A percentile compares a stretch with the other conserved stretches of the same genome.
These are phyloP conservation scores for Acrossocheilus fasciatus DNA, from an alignment of 2,797 vertebrate genomes.

Conservation along the genomic window DNA sequence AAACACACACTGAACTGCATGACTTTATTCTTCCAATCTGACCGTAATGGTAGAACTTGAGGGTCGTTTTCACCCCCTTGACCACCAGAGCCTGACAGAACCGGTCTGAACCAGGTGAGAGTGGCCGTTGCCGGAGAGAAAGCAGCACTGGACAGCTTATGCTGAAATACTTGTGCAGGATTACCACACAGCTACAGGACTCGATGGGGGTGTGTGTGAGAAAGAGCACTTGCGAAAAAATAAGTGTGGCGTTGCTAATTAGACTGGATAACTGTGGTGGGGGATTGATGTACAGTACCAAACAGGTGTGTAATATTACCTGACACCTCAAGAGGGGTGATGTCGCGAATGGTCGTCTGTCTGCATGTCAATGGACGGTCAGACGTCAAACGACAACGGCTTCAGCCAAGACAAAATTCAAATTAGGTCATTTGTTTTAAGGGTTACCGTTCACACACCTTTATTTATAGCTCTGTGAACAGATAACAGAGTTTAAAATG, in stretches of 20 bases:
- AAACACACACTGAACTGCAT: background rate
- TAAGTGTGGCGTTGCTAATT: background rate
- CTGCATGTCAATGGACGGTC: background rate
- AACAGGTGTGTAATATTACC: slow-evolving; percentile 17
- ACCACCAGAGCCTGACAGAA: slow-evolving; percentile 63
- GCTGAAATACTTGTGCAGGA: slow-evolving; percentile 54
- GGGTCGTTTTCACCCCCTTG: slow-evolving; percentile 14
- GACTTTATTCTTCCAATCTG: slow-evolving; percentile 2
- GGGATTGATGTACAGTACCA: background rate
- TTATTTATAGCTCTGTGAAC: background rate
- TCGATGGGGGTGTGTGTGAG: background rate
- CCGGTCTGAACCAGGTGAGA: slow-evolving; percentile 63
- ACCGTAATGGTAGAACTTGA: slow-evolving; percentile 4
- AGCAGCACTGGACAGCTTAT: slow-evolving; percentile 41
- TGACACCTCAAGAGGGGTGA: background rate
- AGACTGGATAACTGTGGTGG: background rate
- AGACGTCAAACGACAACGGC: background rate
- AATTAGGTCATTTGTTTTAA: background rate
- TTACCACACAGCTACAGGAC: slow-evolving; percentile 53
- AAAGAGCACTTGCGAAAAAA: background rate
- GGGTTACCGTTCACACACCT: background rate
- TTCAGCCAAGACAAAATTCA: background rate
- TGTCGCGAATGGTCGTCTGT: background rate
- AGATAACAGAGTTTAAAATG: background rate
- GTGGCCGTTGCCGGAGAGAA: slow-evolving; percentile 36